Conservation (phyloP, 2,888 invertebrate species). For the Temnothorax unifasciatus region DNA sequence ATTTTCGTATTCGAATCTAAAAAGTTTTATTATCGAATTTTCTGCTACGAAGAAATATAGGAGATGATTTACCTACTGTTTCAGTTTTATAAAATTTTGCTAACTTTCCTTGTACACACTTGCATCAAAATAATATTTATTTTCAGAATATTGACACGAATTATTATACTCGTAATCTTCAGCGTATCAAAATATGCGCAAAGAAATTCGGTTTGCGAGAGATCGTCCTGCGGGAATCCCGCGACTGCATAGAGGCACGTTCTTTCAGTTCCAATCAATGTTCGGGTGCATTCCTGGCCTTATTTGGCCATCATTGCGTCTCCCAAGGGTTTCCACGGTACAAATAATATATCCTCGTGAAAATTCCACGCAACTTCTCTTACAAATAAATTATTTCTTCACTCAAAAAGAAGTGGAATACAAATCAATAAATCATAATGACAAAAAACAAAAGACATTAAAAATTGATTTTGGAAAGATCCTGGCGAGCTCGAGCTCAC, state of each 20-base stretch:
- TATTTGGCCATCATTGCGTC: slow-evolving; percentile 78
- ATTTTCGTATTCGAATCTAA: neutral
- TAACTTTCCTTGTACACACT: neutral
- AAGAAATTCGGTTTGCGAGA: neutral
- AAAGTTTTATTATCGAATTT: neutral
- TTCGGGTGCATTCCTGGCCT: slow-evolving; percentile 80
- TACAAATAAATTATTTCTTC: slow-evolving; percentile 59
- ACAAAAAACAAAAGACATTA: slow-evolving; percentile 21
- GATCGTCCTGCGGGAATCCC: neutral
- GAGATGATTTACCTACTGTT: neutral
- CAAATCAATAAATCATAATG: slow-evolving; percentile 41
- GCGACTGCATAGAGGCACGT: slow-evolving; percentile 6
- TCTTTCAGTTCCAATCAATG: slow-evolving; percentile 73
- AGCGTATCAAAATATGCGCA: neutral
- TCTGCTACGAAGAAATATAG: neutral
- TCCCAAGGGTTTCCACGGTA: slow-evolving; percentile 60
- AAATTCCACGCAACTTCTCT: slow-evolving; percentile 66
- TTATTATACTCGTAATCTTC: neutral
- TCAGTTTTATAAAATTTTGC: neutral
- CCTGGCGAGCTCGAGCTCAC: too few species aligned
- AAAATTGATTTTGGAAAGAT: slow-evolving; percentile 14
- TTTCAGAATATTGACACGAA: neutral
- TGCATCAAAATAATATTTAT: neutral
- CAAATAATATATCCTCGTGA: slow-evolving; percentile 66
- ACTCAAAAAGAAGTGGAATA: slow-evolving; percentile 4